Percentiles rank a stretch among this genome's conserved stretches.
Evolutionary conservation across 2,113 vertebrate genomes (phyloP).

Genomic region (Rhegmatorhina hoffmannsi): DNA sequence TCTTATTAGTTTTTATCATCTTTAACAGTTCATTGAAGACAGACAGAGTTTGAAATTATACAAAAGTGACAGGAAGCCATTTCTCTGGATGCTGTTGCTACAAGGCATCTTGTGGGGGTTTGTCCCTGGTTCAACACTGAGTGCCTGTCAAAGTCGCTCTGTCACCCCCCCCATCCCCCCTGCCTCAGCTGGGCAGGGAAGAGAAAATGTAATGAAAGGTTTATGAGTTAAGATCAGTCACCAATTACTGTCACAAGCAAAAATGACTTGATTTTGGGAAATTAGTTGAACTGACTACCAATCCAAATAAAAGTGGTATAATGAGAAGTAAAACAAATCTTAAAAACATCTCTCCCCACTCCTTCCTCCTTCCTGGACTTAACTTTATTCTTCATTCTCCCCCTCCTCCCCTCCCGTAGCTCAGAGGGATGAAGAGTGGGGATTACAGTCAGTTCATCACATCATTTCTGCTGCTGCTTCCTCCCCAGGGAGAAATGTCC

Average conservation of each 20-base stretch:
- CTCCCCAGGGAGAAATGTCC: neutral
- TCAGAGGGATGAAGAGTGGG: neutral
- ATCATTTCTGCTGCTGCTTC: neutral
- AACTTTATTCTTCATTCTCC: neutral
- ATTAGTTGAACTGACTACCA: neutral
- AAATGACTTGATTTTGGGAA: neutral
- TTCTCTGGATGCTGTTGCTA: neutral
- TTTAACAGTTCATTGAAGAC: neutral
- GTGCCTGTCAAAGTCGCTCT: neutral
- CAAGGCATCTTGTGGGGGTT: neutral
- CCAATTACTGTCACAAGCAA: neutral
- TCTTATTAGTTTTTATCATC: neutral
- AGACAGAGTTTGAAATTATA: neutral
- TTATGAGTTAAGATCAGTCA: neutral
- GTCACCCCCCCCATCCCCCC: fast-evolving
- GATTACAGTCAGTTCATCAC: neutral
- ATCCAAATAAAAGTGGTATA: neutral
- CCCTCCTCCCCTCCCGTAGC: neutral
- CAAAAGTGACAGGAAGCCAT: neutral
- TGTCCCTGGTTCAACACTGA: neutral
- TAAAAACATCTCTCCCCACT: neutral
- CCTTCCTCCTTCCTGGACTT: neutral
- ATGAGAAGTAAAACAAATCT: neutral
- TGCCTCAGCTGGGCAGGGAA: neutral
- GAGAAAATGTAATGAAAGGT: neutral